phyloP scores from a whole-genome alignment of 2,888 invertebrate species.

The Clusia tigrina region DNA sequence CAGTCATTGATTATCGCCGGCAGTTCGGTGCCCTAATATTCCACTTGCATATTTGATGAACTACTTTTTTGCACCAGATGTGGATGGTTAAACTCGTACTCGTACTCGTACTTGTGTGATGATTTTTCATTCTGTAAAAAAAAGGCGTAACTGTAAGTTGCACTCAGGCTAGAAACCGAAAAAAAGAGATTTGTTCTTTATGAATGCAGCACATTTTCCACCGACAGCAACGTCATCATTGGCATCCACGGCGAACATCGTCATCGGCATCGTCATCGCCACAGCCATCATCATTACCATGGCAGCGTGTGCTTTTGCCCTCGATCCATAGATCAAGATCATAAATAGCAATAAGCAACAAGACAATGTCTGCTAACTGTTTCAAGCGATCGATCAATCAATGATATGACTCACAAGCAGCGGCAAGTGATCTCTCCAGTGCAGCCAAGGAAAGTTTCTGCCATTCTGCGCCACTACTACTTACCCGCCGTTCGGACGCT shows the following conservation, averaged over 20 bases:
- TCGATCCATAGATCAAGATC: slow-evolving; percentile 62
- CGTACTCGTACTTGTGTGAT: neutral
- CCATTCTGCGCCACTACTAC: slow-evolving; percentile 28
- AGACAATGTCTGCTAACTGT: slow-evolving; percentile 60
- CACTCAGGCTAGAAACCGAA: neutral
- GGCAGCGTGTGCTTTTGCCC: slow-evolving; percentile 51
- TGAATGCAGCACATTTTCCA: slow-evolving; percentile 10
- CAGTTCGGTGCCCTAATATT: slow-evolving; percentile 91
- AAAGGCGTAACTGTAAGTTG: slow-evolving; percentile 25
- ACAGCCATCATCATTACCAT: neutral
- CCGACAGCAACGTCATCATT: neutral
- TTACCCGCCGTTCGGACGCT: slow-evolving; percentile 15
- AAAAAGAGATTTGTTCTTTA: slow-evolving; percentile 3
- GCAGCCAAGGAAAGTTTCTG: slow-evolving; percentile 50
- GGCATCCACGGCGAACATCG: neutral
- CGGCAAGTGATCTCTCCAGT: slow-evolving; percentile 20
- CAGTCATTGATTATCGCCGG: too few relatives aligned
- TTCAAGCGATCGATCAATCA: slow-evolving; percentile 60
- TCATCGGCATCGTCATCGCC: slow-evolving; percentile 37
- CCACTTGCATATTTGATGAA: slow-evolving; percentile 67
- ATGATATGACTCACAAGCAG: slow-evolving; percentile 27
- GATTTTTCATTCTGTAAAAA: neutral
- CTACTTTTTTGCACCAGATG: neutral
- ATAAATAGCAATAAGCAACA: slow-evolving; percentile 60
- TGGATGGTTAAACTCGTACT: neutral